These are phyloP conservation scores for Coenonympha glycerion DNA, from an alignment of 2,888 invertebrate species.

Conservation along the genomic window DNA sequence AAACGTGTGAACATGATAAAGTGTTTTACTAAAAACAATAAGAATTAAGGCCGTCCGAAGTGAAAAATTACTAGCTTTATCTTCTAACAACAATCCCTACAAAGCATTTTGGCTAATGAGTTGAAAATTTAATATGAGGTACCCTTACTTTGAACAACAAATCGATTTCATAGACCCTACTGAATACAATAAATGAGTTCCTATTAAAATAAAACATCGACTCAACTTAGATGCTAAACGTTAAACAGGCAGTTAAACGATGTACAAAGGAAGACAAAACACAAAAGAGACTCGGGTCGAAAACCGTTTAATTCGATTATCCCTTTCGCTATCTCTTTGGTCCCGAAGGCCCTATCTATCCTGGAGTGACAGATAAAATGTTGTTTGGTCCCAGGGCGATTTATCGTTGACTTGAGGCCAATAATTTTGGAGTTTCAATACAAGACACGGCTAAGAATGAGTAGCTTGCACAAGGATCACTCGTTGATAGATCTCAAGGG, in stretches of 20 bases:
- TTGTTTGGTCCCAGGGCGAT: constrained; percentile 23
- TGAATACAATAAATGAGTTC: neutral
- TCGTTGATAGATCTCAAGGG: too few relatives aligned
- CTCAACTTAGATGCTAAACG: neutral
- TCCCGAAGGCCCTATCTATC: constrained; percentile 22
- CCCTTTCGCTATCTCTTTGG: constrained; percentile 17
- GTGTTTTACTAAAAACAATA: too few relatives aligned
- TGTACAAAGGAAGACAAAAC: constrained; percentile 19
- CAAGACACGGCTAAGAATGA: constrained; percentile 10
- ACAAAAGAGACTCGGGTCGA: constrained; percentile 13
- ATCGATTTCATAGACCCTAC: neutral
- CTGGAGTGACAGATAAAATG: constrained; percentile 21
- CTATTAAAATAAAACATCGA: neutral
- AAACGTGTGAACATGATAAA: too few relatives aligned
- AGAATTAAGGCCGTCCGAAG: neutral
- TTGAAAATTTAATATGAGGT: neutral
- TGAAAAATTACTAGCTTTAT: neutral
- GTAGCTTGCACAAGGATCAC: too few relatives aligned
- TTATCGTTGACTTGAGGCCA: constrained; percentile 31
- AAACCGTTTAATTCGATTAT: constrained; percentile 26
- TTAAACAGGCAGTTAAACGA: constrained; percentile 16
- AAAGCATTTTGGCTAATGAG: neutral
- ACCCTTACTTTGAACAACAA: neutral
- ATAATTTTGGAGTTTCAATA: constrained; percentile 33
- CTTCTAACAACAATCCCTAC: neutral